Evolutionary conservation across 2,113 vertebrate genomes (phyloP), one percentile per base, ranked within the genome.

Genomic region (Onychostoma macrolepis): DNA sequence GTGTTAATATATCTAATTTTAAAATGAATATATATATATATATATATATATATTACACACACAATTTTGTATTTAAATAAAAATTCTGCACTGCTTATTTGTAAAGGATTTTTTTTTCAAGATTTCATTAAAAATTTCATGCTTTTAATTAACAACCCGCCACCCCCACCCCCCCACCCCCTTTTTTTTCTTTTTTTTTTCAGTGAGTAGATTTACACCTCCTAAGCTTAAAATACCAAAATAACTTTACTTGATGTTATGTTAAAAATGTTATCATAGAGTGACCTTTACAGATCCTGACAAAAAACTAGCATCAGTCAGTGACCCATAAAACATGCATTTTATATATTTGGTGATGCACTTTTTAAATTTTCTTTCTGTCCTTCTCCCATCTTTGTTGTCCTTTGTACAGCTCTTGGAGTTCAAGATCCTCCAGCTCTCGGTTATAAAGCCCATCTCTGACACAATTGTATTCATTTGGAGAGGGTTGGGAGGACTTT

Each of bases 401-500:
- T 83, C 2, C 19, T 71, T 69, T 71, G 3, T 48, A 45, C 21
- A 38, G 48, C 48, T 36, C 30, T 58, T 84, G 65, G 43, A 82
- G 50, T 87, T 86, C 19, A 88, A 86, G 84, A 84, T 79, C 67
- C 58, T 30, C 79, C 36, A 58, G 58, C 83, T 67, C 41, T 28
- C 24, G 79, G 85, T 87, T 87, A 56, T 84, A 88, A 89, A 86
- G 85, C 69, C 65, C 85, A 86, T 86, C 86, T 91, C 87, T 87
- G 84, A 75, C 87, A 74, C 90, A 88, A 87, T 89, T 90, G 89
- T 82, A 65, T 84, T 65, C 79, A 85, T 89, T 63, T 87, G 85
- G 86, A 89, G 89, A 85, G 86, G 85, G 86, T 74, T 69, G 90
- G 89, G 83, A 90, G 90, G 85, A 89, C 86, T 89, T 85, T 77